Percentiles rank a stretch among this genome's conserved stretches.
Evolutionary conservation across 1,140 invertebrate species (phyloP).

Genomic region (Brevipalpus yothersi): DNA sequence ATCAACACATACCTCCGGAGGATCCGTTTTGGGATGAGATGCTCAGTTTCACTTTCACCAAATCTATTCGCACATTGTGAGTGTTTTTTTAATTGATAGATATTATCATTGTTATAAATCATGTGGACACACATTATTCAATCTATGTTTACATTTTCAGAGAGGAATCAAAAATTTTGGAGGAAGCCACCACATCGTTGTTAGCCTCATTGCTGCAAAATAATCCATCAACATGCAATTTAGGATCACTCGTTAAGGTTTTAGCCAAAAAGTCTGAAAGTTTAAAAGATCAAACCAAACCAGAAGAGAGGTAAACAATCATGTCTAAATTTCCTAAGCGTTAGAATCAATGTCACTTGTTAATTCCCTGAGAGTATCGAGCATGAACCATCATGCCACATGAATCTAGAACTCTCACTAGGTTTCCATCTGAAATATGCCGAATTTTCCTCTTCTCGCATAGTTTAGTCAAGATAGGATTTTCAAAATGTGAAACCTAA

Average conservation of each 20-base stretch:
- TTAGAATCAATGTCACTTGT: neutral
- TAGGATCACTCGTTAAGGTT: constrained; percentile 55
- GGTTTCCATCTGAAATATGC: too few relatives aligned
- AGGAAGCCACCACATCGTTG: constrained; percentile 2
- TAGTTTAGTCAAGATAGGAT: too few relatives aligned
- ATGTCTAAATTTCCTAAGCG: too few relatives aligned
- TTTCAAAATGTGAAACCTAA: neutral
- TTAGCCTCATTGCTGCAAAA: constrained; percentile 23
- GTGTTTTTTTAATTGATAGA: constrained; percentile 14
- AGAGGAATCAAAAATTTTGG: constrained; percentile 3
- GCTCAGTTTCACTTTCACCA: constrained; percentile 60
- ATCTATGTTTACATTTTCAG: constrained; percentile 4
- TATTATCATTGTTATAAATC: constrained; percentile 2
- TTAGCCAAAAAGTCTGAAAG: constrained; percentile 51
- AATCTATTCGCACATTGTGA: constrained; percentile 41
- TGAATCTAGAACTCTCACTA: neutral
- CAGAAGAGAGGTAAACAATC: constrained; percentile 2
- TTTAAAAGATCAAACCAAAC: constrained; percentile 29
- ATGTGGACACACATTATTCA: constrained; percentile 9
- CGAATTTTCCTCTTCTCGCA: too few relatives aligned
- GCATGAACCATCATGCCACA: neutral
- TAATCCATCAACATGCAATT: constrained; percentile 60
- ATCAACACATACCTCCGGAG: constrained; percentile 50
- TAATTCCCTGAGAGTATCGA: neutral
- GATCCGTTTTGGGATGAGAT: constrained; percentile 76